Evolutionary conservation across 2,888 invertebrate genomes (phyloP).

Genomic region (Psylliodes chrysocephalus): DNA sequence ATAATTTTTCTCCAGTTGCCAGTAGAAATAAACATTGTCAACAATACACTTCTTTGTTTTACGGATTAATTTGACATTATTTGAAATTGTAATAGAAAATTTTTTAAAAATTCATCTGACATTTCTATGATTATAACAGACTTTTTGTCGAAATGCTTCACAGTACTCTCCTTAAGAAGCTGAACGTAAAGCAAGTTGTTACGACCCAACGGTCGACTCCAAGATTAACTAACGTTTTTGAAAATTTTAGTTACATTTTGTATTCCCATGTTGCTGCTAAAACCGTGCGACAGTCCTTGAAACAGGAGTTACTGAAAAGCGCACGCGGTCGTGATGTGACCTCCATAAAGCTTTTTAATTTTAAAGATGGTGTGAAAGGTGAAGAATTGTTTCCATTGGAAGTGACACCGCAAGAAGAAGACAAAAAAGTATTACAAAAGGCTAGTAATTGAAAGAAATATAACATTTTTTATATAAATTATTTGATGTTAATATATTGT

Average conservation of each 20-base stretch:
- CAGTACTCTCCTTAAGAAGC: constrained; percentile 25
- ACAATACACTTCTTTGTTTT: too few relatives aligned
- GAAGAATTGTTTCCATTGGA: constrained; percentile 34
- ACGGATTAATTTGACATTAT: too few relatives aligned
- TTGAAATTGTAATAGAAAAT: too few relatives aligned
- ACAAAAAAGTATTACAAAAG: background rate
- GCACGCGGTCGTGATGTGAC: constrained; percentile 42
- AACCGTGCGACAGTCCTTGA: constrained; percentile 49
- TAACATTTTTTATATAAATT: background rate
- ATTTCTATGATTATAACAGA: too few relatives aligned
- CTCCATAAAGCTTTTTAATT: constrained; percentile 46
- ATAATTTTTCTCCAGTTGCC: too few relatives aligned
- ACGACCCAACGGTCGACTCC: background rate
- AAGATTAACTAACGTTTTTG: background rate
- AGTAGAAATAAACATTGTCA: too few relatives aligned
- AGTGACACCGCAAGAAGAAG: background rate
- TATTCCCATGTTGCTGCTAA: constrained; percentile 54
- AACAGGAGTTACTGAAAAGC: constrained; percentile 43
- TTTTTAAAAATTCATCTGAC: too few relatives aligned
- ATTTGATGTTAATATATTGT: too few relatives aligned
- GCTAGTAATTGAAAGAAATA: background rate
- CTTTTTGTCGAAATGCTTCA: constrained; percentile 32
- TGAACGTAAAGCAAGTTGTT: constrained; percentile 35
- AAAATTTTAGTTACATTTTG: constrained; percentile 49
- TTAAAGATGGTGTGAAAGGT: constrained; percentile 37